Evolutionary conservation across 2,888 invertebrate genomes (phyloP).

Genomic region (Volucella bombylans): DNA sequence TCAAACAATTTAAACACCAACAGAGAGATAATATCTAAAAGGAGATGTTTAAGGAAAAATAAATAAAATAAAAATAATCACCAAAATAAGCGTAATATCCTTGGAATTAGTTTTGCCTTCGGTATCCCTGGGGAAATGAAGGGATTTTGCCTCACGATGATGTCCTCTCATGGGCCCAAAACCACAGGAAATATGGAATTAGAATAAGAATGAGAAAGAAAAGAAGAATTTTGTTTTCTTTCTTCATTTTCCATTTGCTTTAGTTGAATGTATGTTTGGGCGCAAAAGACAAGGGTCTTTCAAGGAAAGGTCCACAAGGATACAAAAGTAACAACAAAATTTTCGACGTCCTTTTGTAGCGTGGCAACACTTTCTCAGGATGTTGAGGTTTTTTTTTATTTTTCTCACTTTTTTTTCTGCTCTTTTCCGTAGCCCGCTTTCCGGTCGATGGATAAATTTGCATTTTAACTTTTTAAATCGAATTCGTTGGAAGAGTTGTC

Average conservation of each 20-base stretch:
- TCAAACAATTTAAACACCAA: slow-evolving; percentile 26
- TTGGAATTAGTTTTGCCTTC: slow-evolving; percentile 47
- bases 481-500: slow-evolving; percentile 46
- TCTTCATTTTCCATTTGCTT: slow-evolving; percentile 39
- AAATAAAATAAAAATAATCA: neutral
- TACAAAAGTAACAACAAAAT: slow-evolving; percentile 12
- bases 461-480: slow-evolving; percentile 66
- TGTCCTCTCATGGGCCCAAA: slow-evolving; percentile 36
- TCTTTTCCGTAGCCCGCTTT: slow-evolving; percentile 23
- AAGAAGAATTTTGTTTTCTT: neutral
- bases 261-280: slow-evolving; percentile 52
- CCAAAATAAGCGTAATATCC: slow-evolving; percentile 21
- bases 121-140: slow-evolving; percentile 52
- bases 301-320: slow-evolving; percentile 22
- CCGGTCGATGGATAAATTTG: slow-evolving; percentile 61
- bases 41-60: neutral
- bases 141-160: slow-evolving; percentile 33
- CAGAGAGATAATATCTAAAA: neutral
- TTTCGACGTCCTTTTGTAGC: slow-evolving; percentile 25
- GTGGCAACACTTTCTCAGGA: slow-evolving; percentile 32
- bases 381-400: neutral
- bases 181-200: slow-evolving; percentile 36
- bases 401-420: slow-evolving; percentile 26
- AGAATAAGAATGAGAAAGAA: slow-evolving; percentile 16
- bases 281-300: neutral